phyloP scores from a whole-genome alignment of 2,797 vertebrate genomes.

The Clarias laeviceps region DNA sequence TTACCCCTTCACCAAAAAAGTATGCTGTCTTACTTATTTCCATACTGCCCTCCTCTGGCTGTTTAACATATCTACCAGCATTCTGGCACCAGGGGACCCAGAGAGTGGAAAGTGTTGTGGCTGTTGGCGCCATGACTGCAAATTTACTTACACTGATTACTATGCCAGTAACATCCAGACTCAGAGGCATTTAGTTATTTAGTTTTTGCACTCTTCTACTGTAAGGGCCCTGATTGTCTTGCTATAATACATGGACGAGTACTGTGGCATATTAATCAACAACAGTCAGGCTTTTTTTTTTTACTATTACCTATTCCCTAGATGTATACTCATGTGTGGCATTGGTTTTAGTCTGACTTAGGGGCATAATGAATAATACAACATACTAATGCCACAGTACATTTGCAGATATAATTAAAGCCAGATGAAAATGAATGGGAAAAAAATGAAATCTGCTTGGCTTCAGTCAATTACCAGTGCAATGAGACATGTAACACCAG shows the following conservation, averaged over 20 bases:
- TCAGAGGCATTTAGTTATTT: slow-evolving; percentile 1
- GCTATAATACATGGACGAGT: neutral
- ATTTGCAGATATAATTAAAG: neutral
- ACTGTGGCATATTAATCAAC: slow-evolving; percentile 9
- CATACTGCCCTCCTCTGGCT: slow-evolving; percentile 68
- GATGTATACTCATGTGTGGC: neutral
- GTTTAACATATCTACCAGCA: slow-evolving; percentile 23
- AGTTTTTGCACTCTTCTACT: neutral
- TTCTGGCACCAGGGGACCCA: neutral
- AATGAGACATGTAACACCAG: neutral
- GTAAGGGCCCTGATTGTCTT: neutral
- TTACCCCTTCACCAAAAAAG: neutral
- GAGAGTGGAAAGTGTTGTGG: slow-evolving; percentile 3
- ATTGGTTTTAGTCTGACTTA: neutral
- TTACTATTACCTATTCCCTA: neutral
- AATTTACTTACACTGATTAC: slow-evolving; percentile 49
- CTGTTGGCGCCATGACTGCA: slow-evolving; percentile 27
- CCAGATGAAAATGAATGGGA: neutral
- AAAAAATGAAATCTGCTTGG: neutral
- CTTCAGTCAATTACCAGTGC: neutral
- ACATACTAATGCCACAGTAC: neutral
- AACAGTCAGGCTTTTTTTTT: neutral
- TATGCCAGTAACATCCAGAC: slow-evolving; percentile 26
- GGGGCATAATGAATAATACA: neutral
- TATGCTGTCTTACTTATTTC: slow-evolving; percentile 19